Evolutionary conservation across 1,140 invertebrate genomes (phyloP).

Genomic region (Pseudomyrmex concolor): DNA sequence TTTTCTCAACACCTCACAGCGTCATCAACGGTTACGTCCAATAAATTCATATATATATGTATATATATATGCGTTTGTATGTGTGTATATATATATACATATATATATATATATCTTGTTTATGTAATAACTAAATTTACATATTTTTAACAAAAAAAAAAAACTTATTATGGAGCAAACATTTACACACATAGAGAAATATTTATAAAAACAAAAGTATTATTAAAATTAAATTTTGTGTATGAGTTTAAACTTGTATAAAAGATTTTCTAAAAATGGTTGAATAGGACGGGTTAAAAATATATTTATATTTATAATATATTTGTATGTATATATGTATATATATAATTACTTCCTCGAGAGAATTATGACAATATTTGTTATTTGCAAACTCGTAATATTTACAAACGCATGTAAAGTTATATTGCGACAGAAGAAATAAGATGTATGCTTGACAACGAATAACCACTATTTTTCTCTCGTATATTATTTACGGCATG

Average conservation of each 20-base stretch:
- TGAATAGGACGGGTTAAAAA: conserved; percentile 79
- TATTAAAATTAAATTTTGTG: conserved; percentile 74
- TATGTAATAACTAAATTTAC: conserved; percentile 81
- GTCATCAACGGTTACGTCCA: conserved; percentile 72
- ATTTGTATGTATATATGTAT: too few relatives aligned
- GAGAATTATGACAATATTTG: conserved; percentile 52
- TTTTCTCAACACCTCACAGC: conserved; percentile 60
- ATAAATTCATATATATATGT: conserved; percentile 76
- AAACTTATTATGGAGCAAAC: conserved; percentile 80
- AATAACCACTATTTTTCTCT: conserved; percentile 48
- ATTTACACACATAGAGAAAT: conserved; percentile 82
- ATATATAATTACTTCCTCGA: too few relatives aligned
- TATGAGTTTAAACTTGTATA: conserved; percentile 78
- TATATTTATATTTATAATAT: conserved; percentile 62
- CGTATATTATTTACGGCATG: conserved; percentile 65
- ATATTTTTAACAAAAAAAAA: conserved; percentile 84
- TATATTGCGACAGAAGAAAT: conserved; percentile 49
- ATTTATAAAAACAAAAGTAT: conserved; percentile 83
- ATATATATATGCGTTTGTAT: conserved; percentile 1
- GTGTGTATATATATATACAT: neutral
- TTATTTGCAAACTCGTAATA: conserved; percentile 54
- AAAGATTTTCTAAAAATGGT: conserved; percentile 77
- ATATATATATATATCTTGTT: conserved; percentile 63
- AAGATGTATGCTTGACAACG: conserved; percentile 48
- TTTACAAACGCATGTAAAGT: conserved; percentile 53